A percentile compares a stretch with the other conserved stretches of the same genome.
phyloP scores from a whole-genome alignment of 2,888 invertebrate genomes.

The Pardosa pseudoannulata region DNA sequence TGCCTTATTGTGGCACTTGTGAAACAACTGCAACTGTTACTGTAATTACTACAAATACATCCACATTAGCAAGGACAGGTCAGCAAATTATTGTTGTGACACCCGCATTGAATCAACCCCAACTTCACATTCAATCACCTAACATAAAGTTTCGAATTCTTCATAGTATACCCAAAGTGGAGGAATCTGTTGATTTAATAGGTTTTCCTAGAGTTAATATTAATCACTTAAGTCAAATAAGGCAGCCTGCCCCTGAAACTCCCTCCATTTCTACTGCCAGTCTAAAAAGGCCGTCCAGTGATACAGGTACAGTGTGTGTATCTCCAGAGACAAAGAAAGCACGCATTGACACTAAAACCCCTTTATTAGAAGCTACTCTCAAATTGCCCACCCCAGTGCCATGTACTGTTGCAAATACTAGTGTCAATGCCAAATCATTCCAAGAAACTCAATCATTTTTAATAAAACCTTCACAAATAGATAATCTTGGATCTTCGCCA shows the following conservation, averaged over 20 bases:
- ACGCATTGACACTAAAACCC: conserved; percentile 63
- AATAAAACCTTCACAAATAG: conserved; percentile 45
- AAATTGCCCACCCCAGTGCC: conserved; percentile 56
- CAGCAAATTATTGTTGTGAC: conserved; percentile 69
- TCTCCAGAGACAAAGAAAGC: conserved; percentile 47
- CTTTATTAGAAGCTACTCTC: conserved; percentile 66
- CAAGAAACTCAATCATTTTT: conserved; percentile 53
- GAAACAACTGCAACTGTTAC: conserved; percentile 70
- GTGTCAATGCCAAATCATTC: conserved; percentile 56
- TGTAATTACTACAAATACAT: conserved; percentile 65
- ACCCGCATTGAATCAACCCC: conserved; percentile 55
- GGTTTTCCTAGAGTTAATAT: conserved; percentile 73
- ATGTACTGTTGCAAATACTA: conserved; percentile 54
- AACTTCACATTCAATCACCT: conserved; percentile 63
- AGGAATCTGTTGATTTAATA: conserved; percentile 70
- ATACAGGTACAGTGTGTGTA: conserved; percentile 25
- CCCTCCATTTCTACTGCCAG: conserved; percentile 57
- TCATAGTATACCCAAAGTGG: conserved; percentile 51
- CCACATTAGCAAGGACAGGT: conserved; percentile 63
- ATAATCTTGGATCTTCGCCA: conserved; percentile 39
- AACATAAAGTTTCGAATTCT: conserved; percentile 67
- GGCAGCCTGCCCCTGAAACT: conserved; percentile 69
- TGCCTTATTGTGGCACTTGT: conserved; percentile 58
- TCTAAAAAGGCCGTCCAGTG: conserved; percentile 72
- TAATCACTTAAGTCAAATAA: conserved; percentile 72